Conservation (phyloP, 2,888 invertebrate species). For the Rhabditophanes sp. region DNA sequence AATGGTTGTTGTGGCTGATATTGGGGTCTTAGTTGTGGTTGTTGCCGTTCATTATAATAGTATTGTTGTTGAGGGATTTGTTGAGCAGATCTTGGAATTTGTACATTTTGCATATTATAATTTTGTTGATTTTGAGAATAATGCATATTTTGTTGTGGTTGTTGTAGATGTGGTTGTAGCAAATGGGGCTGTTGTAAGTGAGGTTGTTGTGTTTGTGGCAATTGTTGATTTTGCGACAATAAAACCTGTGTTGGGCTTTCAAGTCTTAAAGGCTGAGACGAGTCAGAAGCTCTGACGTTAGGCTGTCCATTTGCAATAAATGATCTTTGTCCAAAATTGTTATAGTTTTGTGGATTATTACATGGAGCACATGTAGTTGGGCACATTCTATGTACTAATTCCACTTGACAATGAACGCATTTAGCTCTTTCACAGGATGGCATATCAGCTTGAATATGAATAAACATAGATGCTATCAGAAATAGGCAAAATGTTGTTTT, state of each 20-base stretch:
- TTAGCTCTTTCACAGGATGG: conserved; percentile 33
- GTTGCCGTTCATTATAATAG: no score
- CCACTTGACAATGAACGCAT: conserved; percentile 35
- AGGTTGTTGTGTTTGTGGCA: conserved; percentile 9
- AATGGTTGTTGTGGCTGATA: conserved; percentile 1
- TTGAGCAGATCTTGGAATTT: no score
- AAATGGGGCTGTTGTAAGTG: conserved; percentile 7
- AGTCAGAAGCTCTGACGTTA: conserved; percentile 4
- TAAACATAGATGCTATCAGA: no score
- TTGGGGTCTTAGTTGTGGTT: conserved; percentile 8
- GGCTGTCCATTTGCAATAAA: not conserved
- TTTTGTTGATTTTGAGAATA: conserved; percentile 1
- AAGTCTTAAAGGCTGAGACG: no score
- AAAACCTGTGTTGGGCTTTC: no score
- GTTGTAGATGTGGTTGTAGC: conserved; percentile 9
- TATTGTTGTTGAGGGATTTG: no score
- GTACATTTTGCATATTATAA: no score
- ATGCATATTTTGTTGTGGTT: conserved; percentile 8
- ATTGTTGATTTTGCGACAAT: conserved; percentile 10
- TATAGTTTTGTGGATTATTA: no score
- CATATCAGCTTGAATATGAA: no score
- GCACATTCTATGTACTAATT: conserved; percentile 28
- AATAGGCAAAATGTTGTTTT: no score
- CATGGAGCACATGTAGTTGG: conserved; percentile 11
- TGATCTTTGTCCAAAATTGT: not conserved